These are phyloP conservation scores for Clanis bilineata DNA, from an alignment of 2,888 invertebrate species.

Conservation along the genomic window DNA sequence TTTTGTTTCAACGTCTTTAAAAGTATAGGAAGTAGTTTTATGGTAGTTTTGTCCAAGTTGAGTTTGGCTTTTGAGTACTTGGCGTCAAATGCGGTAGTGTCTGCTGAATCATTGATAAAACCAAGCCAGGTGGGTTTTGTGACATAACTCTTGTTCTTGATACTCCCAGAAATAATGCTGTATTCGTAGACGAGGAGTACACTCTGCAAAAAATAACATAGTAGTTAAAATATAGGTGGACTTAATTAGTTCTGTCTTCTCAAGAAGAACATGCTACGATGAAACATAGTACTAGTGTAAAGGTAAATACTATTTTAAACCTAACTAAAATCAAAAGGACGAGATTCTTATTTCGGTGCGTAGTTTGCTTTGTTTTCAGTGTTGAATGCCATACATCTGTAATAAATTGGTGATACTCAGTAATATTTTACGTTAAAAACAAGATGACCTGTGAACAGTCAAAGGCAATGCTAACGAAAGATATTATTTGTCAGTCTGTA, in stretches of 20 bases:
- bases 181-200: constrained; percentile 64
- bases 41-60: constrained; percentile 46
- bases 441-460: too few relatives aligned
- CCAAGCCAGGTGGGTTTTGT: constrained; percentile 49
- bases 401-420: too few relatives aligned
- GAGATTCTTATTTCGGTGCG: too few relatives aligned
- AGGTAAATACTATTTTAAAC: too few relatives aligned
- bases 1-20: constrained; percentile 61
- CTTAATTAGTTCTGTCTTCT: not conserved
- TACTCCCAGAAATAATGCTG: constrained; percentile 43
- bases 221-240: not conserved
- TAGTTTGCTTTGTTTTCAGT: too few relatives aligned
- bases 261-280: too few relatives aligned
- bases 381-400: too few relatives aligned
- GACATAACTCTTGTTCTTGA: constrained; percentile 29
- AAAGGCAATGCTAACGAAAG: too few relatives aligned
- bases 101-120: constrained; percentile 50
- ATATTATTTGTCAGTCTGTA: too few relatives aligned
- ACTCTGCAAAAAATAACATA: constrained; percentile 54
- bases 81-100: constrained; percentile 40
- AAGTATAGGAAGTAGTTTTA: constrained; percentile 58
- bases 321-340: too few relatives aligned
- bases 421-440: too few relatives aligned
- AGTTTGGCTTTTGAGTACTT: constrained; percentile 43
- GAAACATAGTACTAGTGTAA: too few relatives aligned